phyloP scores from a whole-genome alignment of 2,113 vertebrate genomes.

The Percopsis transmontana region DNA sequence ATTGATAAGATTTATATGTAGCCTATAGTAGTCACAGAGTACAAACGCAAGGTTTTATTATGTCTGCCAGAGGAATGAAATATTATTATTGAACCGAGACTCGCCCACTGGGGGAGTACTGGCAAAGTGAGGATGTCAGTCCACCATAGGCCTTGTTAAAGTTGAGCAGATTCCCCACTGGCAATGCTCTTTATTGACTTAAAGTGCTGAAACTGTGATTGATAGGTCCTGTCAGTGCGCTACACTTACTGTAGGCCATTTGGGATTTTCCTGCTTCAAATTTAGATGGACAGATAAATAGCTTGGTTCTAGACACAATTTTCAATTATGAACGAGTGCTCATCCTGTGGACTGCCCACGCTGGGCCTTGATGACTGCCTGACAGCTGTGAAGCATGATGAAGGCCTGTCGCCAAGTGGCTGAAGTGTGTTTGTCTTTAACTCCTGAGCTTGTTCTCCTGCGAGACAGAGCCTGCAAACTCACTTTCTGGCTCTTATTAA shows the following conservation, averaged over 20 bases:
- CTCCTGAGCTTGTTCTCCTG: conserved; percentile 33
- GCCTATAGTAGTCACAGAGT: conserved; percentile 3
- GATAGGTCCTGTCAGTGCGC: conserved; percentile 48
- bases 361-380: conserved; percentile 62
- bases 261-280: conserved; percentile 55
- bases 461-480: conserved; percentile 33
- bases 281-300: conserved; percentile 64
- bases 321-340: conserved; percentile 65
- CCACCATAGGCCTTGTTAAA: conserved; percentile 55
- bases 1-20: no score
- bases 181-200: conserved; percentile 49
- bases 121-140: conserved; percentile 19
- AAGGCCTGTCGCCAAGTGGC: conserved; percentile 60
- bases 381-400: conserved; percentile 65
- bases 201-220: conserved; percentile 56
- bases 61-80: conserved; percentile 22
- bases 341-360: conserved; percentile 43
- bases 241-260: conserved; percentile 31
- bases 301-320: conserved; percentile 65
- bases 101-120: conserved; percentile 1
- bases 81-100: conserved; percentile 17
- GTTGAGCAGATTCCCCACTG: conserved; percentile 46
- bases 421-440: conserved; percentile 66
- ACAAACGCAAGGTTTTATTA: neutral
- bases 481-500: conserved; percentile 53